Evolutionary conservation across 2,888 invertebrate species (phyloP), one percentile per base, ranked within the genome.

Genomic region (Meteorus colon): DNA sequence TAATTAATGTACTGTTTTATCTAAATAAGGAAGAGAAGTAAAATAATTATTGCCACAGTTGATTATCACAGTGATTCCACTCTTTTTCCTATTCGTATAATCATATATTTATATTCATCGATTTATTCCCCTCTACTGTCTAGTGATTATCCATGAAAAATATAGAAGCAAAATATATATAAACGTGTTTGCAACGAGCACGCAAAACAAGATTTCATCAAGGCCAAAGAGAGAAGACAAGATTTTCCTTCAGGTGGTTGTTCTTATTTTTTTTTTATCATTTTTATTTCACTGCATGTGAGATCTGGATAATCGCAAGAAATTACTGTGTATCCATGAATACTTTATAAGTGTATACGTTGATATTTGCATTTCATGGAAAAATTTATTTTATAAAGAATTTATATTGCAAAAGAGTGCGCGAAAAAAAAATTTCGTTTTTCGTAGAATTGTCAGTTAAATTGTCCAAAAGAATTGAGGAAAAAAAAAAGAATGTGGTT

Each of bases 141-240:
- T 31, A 16, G 19, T n/a, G 34, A 65, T 65, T 19, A 41, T 37
- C 41, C 65, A 19, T 65, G 65, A 34, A 65, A 65, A 55, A 55
- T 55, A 63, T 63, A 31, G 31, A 31, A 63, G 63, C 63, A 65
- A 65, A 65, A 65, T 65, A 65, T 10, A 55, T n/a, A 65, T 34
- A 31, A 29, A 62, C 62, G 31, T 29, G 41, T 41, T n/a, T 41
- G 41, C 67, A 73, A 67, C 67, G 59, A 41, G n/a, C 59, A 73
- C 73, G 73, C 67, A 59, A 73, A 73, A 73, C 73, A 37, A 73
- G 73, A 67, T 63, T 73, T 55, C 65, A 65, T 66, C 65, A 65
- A 73, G 65, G 73, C 51, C 66, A 55, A 66, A 66, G 59, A 70
- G 31, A 34, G 73, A 37, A 72, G 14, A 62, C 27, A 31, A 62